phyloP scores from a whole-genome alignment of 2,888 invertebrate genomes.

The Eubasilissa splendida region DNA sequence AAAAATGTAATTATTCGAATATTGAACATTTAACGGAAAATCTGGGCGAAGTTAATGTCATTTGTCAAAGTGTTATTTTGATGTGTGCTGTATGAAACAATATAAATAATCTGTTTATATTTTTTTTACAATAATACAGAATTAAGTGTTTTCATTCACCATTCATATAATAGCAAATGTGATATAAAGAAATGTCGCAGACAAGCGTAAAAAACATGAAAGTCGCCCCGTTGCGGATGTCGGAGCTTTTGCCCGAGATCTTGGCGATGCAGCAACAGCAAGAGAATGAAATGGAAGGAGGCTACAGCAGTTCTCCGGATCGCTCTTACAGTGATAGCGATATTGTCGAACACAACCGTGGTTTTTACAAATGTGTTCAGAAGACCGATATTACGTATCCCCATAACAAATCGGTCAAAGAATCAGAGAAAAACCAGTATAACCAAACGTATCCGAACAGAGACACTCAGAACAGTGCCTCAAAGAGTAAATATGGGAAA shows the following conservation, averaged over 20 bases:
- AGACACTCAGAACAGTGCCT: slow-evolving; percentile 35
- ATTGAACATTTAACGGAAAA: too few species aligned
- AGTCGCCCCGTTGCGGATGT: slow-evolving; percentile 70
- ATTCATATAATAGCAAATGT: slow-evolving; percentile 1
- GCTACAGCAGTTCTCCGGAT: slow-evolving; percentile 66
- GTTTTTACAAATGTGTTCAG: slow-evolving; percentile 56
- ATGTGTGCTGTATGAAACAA: too few species aligned
- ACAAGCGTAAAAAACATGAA: slow-evolving; percentile 67
- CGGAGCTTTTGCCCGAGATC: slow-evolving; percentile 67
- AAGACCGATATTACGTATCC: slow-evolving; percentile 43
- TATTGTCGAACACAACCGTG: slow-evolving; percentile 56
- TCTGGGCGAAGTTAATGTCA: too few species aligned
- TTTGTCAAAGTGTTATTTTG: too few species aligned
- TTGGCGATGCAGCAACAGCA: slow-evolving; percentile 64
- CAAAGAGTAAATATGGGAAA: slow-evolving; percentile 19
- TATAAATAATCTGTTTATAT: too few species aligned
- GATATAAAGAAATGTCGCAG: slow-evolving; percentile 63
- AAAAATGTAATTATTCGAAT: too few species aligned
- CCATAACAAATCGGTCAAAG: not conserved
- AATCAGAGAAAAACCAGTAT: slow-evolving; percentile 15
- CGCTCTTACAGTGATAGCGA: slow-evolving; percentile 64
- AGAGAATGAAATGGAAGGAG: slow-evolving; percentile 63
- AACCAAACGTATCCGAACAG: slow-evolving; percentile 48
- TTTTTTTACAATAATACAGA: too few species aligned
- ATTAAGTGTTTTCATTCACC: not conserved